Conservation (phyloP, 2,797 vertebrate species). For the Amphiprion clarkii region DNA sequence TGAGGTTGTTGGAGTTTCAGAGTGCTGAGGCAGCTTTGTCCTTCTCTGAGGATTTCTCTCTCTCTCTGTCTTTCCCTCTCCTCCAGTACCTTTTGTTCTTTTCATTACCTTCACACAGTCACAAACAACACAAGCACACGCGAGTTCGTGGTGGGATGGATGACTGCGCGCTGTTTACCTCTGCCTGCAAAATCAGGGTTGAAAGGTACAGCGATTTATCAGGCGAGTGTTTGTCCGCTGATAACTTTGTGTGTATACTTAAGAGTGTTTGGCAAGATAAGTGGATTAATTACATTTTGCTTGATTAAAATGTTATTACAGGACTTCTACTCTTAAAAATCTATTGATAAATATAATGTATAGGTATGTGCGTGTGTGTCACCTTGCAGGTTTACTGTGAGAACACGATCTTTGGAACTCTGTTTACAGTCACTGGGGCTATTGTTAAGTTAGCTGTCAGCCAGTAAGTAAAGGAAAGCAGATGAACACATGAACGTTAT, state of each 20-base stretch:
- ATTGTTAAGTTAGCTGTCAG: too few species aligned
- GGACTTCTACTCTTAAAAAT: neutral
- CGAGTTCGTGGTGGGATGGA: slow-evolving; percentile 47
- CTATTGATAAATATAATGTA: too few species aligned
- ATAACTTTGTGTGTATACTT: slow-evolving; percentile 1
- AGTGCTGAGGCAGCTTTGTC: slow-evolving; percentile 76
- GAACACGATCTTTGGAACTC: too few species aligned
- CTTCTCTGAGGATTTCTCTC: slow-evolving; percentile 47
- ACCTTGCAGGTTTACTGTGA: too few species aligned
- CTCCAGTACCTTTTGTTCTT: slow-evolving; percentile 9
- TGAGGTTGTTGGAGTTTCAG: slow-evolving; percentile 18
- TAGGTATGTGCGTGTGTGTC: too few species aligned
- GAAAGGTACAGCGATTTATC: slow-evolving; percentile 59
- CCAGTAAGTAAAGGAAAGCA: too few species aligned
- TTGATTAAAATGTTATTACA: neutral
- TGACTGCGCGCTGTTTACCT: slow-evolving; percentile 55
- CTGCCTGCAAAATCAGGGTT: slow-evolving; percentile 59
- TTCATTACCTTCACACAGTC: slow-evolving; percentile 3
- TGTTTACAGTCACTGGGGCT: too few species aligned
- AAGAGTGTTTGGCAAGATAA: neutral
- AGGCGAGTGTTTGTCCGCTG: slow-evolving; percentile 14
- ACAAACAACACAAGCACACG: slow-evolving; percentile 11
- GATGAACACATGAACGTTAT: too few species aligned
- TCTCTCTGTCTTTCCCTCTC: slow-evolving; percentile 15
- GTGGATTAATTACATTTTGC: neutral